phyloP scores from a whole-genome alignment of 2,797 vertebrate species.

The Odontamblyopus lacepedii region DNA sequence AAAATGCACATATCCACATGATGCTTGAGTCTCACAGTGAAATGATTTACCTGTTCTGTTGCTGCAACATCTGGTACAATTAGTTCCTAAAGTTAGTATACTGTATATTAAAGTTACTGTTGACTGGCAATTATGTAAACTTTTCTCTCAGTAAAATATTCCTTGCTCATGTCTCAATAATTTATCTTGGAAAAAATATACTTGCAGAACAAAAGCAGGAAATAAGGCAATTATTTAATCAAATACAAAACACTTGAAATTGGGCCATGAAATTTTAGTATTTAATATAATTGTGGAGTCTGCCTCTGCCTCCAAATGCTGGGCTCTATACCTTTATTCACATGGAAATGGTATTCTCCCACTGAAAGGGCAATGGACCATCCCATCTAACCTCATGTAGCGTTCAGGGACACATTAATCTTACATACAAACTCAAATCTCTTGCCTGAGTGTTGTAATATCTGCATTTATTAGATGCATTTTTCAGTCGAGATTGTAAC shows the following conservation, averaged over 20 bases:
- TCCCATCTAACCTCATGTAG: not conserved
- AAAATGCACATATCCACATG: not conserved
- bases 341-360: not conserved
- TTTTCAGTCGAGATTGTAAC: not conserved
- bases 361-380: not conserved
- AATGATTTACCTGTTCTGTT: not conserved
- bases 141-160: too few species aligned
- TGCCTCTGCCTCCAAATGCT: too few species aligned
- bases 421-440: not conserved
- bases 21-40: not conserved
- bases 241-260: too few species aligned
- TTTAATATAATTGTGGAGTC: not conserved
- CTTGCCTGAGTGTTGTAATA: not conserved
- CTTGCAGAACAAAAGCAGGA: too few species aligned
- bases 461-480: slow-evolving; percentile 7
- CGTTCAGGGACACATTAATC: not conserved
- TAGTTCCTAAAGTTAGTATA: too few species aligned
- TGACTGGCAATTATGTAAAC: too few species aligned
- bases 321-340: not conserved
- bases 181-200: too few species aligned
- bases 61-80: not conserved
- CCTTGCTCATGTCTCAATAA: too few species aligned
- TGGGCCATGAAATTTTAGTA: too few species aligned
- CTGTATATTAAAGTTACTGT: too few species aligned
- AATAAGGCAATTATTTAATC: too few species aligned